Percentiles rank a stretch among this genome's conserved stretches.
Evolutionary conservation across 2,797 vertebrate genomes (phyloP).

Genomic region (Tangara arthus): DNA sequence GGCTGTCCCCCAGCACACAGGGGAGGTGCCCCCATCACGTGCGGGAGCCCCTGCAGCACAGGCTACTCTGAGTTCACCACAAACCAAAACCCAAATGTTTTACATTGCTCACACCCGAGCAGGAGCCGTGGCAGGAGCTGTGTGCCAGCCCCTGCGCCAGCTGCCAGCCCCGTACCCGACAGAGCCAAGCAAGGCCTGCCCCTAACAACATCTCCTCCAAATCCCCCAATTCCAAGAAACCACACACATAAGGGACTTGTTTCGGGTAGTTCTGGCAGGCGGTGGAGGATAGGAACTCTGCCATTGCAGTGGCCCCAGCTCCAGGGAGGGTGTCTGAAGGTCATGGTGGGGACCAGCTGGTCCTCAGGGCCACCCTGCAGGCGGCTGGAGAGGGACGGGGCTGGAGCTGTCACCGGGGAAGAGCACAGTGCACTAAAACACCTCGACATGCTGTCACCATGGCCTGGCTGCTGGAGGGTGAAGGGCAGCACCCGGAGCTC

Average conservation of each 20-base stretch:
- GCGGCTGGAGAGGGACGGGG: fast-evolving
- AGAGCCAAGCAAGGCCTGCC: neutral
- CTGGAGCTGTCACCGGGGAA: fast-evolving
- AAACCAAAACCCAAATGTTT: neutral
- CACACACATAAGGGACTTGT: fast-evolving
- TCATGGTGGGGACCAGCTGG: neutral
- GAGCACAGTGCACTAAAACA: neutral
- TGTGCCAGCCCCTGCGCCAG: neutral
- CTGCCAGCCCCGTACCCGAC: fast-evolving
- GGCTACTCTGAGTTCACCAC: neutral
- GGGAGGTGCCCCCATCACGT: fast-evolving
- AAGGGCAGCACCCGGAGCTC: neutral
- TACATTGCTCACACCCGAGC: fast-evolving
- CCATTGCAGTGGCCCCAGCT: fast-evolving
- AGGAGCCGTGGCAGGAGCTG: neutral
- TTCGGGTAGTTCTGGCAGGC: neutral
- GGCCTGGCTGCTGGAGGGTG: neutral
- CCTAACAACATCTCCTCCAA: neutral
- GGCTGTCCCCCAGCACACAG: fast-evolving
- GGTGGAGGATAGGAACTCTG: neutral
- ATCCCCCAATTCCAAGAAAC: neutral
- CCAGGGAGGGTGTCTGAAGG: neutral
- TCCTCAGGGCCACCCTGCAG: neutral
- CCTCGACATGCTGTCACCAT: fast-evolving
- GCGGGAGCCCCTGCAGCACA: neutral